phyloP scores from a whole-genome alignment of 2,888 invertebrate genomes.

The Drosophila greeni region DNA sequence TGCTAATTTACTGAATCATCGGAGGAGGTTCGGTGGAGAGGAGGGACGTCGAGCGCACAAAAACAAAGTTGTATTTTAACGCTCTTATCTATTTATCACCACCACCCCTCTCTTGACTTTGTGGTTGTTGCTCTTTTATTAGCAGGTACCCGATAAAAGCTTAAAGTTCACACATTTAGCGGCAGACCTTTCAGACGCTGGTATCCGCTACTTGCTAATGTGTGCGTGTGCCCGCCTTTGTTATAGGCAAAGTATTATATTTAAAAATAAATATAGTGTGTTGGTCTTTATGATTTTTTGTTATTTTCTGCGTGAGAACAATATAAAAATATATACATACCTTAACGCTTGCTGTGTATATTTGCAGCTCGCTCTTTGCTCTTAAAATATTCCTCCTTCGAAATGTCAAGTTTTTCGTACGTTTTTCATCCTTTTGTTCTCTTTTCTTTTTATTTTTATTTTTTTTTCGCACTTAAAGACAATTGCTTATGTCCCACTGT shows the following conservation, averaged over 20 bases:
- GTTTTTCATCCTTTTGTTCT: constrained; percentile 30
- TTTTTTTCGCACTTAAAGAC: constrained; percentile 56
- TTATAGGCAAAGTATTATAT: constrained; percentile 52
- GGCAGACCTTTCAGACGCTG: constrained; percentile 41
- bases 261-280: constrained; percentile 69
- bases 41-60: constrained; percentile 16
- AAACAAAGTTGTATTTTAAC: constrained; percentile 53
- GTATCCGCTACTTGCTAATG: constrained; percentile 18
- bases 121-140: constrained; percentile 52
- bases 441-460: constrained; percentile 5
- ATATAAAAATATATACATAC: constrained; percentile 59
- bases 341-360: constrained; percentile 1
- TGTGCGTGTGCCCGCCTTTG: constrained; percentile 46
- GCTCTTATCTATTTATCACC: constrained; percentile 50
- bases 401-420: constrained; percentile 59
- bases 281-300: constrained; percentile 13
- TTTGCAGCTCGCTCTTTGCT: constrained; percentile 21
- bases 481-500: constrained; percentile 61
- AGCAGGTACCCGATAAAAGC: constrained; percentile 70
- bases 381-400: constrained; percentile 41
- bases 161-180: constrained; percentile 65
- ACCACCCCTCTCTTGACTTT: constrained; percentile 4
- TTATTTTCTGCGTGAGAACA: constrained; percentile 64
- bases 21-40: background rate
- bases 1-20: constrained; percentile 58